A percentile compares a stretch with the other conserved stretches of the same genome.
Conservation (phyloP, 2,797 vertebrate genomes). For the Megaceryle alcyon region DNA sequence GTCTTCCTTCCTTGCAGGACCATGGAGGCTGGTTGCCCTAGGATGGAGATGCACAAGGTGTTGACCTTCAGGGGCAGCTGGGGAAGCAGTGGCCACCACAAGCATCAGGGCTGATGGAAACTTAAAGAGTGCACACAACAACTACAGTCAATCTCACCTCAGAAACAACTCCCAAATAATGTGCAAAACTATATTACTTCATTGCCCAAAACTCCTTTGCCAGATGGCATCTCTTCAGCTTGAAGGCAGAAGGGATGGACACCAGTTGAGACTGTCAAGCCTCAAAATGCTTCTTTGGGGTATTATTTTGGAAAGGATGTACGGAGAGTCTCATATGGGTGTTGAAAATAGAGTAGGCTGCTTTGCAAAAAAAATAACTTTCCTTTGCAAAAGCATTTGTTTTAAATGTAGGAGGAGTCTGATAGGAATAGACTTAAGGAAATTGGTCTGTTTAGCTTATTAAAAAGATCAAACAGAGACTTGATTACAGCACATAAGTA, state of each 20-base stretch:
- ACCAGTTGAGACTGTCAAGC: background rate
- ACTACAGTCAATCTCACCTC: background rate
- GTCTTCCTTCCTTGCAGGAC: background rate
- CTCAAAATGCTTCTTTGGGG: background rate
- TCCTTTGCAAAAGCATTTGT: background rate
- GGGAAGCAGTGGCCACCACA: accelerated
- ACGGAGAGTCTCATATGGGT: background rate
- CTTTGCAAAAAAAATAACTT: background rate
- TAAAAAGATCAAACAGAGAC: conserved; percentile 39
- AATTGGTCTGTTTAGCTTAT: conserved; percentile 39
- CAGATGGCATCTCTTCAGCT: background rate
- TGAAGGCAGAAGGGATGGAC: background rate
- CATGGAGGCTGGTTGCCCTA: background rate
- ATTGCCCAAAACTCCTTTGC: background rate
- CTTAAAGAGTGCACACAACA: accelerated
- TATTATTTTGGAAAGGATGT: background rate
- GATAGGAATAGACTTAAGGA: conserved; percentile 1
- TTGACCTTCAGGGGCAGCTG: background rate
- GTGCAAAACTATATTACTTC: background rate
- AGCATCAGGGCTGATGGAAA: accelerated
- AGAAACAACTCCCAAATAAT: accelerated
- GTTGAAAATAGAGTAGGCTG: background rate
- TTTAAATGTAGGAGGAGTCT: background rate
- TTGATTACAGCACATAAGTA: conserved; percentile 13
- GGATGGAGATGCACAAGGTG: background rate